Percentiles rank a stretch among this genome's conserved stretches.
These are phyloP conservation scores for Forbesichthys papilliferus DNA, from an alignment of 2,113 vertebrate species.

Conservation along the genomic window DNA sequence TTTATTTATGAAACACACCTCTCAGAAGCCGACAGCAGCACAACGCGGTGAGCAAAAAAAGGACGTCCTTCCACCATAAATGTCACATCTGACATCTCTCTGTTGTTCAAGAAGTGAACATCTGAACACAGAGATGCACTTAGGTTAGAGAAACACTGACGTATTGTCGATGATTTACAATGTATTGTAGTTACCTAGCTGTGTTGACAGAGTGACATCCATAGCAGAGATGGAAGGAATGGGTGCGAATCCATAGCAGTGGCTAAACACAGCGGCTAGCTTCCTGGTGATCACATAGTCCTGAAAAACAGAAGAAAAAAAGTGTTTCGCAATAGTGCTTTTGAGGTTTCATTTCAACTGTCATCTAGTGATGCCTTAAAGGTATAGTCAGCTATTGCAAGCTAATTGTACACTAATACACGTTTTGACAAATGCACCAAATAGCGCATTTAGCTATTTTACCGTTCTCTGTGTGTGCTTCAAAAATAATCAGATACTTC, in stretches of 20 bases:
- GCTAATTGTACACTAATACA: too few species aligned
- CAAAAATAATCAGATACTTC: too few species aligned
- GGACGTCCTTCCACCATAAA: slow-evolving; percentile 88
- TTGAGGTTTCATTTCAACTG: too few species aligned
- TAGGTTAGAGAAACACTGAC: neutral
- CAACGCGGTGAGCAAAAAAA: slow-evolving; percentile 90
- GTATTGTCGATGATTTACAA: neutral
- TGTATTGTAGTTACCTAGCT: slow-evolving; percentile 79
- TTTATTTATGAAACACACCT: slow-evolving; percentile 71
- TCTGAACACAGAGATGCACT: slow-evolving; percentile 69
- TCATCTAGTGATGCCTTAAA: too few species aligned
- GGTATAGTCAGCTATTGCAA: too few species aligned
- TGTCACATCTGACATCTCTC: slow-evolving; percentile 94
- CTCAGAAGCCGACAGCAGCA: slow-evolving; percentile 92
- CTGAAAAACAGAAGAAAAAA: slow-evolving; percentile 60
- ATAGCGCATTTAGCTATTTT: too few species aligned
- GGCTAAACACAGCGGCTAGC: slow-evolving; percentile 82
- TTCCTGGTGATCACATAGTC: slow-evolving; percentile 84
- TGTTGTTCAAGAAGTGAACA: slow-evolving; percentile 90
- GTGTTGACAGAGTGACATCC: slow-evolving; percentile 81
- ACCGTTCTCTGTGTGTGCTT: too few species aligned
- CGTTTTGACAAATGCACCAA: too few species aligned
- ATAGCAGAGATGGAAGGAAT: slow-evolving; percentile 80
- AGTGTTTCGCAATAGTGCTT: neutral
- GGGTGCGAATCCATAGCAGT: slow-evolving; percentile 82